phyloP scores from a whole-genome alignment of 2,113 vertebrate species.

The Pseudorhombus dupliciocellatus region DNA sequence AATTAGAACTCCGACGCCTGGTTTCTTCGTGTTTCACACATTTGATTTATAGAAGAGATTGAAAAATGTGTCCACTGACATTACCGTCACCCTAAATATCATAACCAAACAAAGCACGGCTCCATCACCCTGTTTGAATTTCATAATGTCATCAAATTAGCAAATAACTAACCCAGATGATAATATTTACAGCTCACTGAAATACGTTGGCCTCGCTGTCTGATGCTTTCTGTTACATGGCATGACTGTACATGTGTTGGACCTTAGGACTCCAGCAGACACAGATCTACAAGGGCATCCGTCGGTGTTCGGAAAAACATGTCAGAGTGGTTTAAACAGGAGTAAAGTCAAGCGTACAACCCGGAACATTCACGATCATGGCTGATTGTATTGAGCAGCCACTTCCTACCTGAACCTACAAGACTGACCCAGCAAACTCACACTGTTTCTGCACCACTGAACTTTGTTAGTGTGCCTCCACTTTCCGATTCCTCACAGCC shows the following conservation, averaged over 20 bases:
- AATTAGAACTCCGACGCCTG: not conserved
- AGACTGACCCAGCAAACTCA: conserved; percentile 12
- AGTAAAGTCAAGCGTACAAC: not conserved
- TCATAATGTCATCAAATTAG: no score
- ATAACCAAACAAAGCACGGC: no score
- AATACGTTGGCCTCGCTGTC: conserved; percentile 23
- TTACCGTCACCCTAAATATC: no score
- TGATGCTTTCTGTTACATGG: no score
- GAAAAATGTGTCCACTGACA: no score
- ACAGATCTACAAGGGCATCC: not conserved
- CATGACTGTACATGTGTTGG: not conserved
- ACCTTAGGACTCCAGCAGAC: not conserved
- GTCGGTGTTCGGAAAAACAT: not conserved
- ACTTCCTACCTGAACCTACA: conserved; percentile 23
- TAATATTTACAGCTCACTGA: conserved; percentile 1
- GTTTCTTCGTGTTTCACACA: not conserved
- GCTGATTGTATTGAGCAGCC: not conserved
- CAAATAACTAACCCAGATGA: no score
- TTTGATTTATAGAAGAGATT: no score
- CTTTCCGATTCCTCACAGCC: conserved; percentile 30
- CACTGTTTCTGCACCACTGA: conserved; percentile 20
- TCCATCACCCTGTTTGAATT: no score
- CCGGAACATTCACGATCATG: conserved; percentile 1
- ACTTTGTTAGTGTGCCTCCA: conserved; percentile 20
- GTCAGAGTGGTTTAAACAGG: conserved; percentile 2